Evolutionary conservation across 2,888 invertebrate species (phyloP), one percentile per base, ranked within the genome.

Genomic region (Drosophila quasianomalipes): DNA sequence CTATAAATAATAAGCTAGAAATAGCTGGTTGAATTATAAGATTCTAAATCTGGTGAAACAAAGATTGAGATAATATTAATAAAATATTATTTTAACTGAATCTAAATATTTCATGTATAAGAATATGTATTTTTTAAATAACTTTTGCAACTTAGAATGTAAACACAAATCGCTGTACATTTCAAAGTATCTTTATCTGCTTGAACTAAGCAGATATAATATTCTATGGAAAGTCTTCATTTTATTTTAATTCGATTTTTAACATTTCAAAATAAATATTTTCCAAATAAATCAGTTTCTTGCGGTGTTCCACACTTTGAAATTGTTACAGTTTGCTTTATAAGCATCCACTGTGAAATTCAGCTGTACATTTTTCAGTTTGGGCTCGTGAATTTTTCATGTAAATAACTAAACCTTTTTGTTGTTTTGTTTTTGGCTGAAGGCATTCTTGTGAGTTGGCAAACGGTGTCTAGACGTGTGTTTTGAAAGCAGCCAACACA

Each of bases 391-490:
- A 14, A 62, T 73, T 52, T 76, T 65, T n/a, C 28, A 71, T 82
- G 70, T 59, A 76, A 79, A 72, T 70, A 73, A 63, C 49, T n/a
- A 62, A 71, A 60, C 67, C 19, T 19, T 51, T 28, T 28, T 28
- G 63, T 69, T 74, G 5, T 6, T 51, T 28, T 16, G 19, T 82
- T 73, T 64, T 74, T 57, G 57, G 78, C 59, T 82, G 82, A 83
- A 76, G 74, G 82, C 88, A 74, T 68, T 72, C 63, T 68, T 59
- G 64, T 59, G 57, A 74, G 66, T 66, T 54, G 41, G 53, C 55
- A 53, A 66, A 61, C 39, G 52, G 62, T 62, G 89, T 83, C 86
- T 83, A 85, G 89, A 82, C 82, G 68, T 76, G 66, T 88, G 60
- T 74, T 77, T 65, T 28, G 26, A 26, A 22, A 47, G 26, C 47